phyloP scores from a whole-genome alignment of 2,888 invertebrate genomes.

The Drosophila austrosaltans region DNA sequence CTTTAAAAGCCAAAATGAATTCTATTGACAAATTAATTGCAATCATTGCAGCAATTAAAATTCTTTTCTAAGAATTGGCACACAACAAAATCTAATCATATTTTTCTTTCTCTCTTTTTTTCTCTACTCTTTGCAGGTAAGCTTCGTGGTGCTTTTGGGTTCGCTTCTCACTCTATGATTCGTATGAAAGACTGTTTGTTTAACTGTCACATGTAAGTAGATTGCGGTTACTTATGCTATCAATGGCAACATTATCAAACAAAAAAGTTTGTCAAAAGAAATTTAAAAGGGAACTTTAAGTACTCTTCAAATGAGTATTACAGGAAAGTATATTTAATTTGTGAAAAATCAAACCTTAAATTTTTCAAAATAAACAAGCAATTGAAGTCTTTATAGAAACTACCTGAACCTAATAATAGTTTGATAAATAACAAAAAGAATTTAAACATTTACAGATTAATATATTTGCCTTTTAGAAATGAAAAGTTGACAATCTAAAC shows the following conservation, averaged over 20 bases:
- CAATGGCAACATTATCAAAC: conserved; percentile 3
- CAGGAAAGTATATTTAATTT: no score
- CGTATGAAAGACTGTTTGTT: conserved; percentile 18
- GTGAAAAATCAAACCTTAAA: no score
- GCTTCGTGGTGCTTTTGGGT: conserved; percentile 20
- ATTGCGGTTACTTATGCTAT: conserved; percentile 34
- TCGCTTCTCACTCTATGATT: background rate
- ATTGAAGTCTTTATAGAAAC: no score
- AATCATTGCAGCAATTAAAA: conserved; percentile 76
- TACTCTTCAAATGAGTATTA: background rate
- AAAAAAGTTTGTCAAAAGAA: conserved; percentile 9
- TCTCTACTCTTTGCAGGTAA: conserved; percentile 46
- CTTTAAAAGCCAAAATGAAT: conserved; percentile 80
- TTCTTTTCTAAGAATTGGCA: conserved; percentile 40
- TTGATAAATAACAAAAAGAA: no score
- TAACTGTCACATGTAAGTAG: conserved; percentile 48
- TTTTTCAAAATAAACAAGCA: no score
- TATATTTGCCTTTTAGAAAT: no score
- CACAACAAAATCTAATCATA: conserved; percentile 37
- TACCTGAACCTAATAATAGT: no score
- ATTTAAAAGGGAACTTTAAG: conserved; percentile 10
- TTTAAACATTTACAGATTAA: no score
- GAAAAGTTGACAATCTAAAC: no score
- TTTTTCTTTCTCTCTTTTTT: conserved; percentile 15
- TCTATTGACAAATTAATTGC: conserved; percentile 83